Evolutionary conservation across 2,797 vertebrate species (phyloP).

Genomic region (Hippopotamyrus pictus): DNA sequence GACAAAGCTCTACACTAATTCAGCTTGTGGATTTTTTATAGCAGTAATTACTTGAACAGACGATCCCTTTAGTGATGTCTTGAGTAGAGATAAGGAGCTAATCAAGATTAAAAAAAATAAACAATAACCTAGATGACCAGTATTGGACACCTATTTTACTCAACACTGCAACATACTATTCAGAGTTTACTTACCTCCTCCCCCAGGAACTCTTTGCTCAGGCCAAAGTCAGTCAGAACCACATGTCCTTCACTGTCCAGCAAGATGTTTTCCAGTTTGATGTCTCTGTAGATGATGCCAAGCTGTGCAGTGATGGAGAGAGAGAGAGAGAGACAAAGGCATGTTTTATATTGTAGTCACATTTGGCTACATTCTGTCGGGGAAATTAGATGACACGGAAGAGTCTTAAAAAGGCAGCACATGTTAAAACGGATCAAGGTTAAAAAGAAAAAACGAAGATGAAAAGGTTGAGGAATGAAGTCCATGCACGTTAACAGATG

Average conservation of each 20-base stretch:
- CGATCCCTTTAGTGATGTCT: neutral
- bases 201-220: conserved; percentile 86
- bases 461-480: neutral
- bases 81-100: neutral
- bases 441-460: neutral
- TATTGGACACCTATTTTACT: neutral
- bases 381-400: neutral
- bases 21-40: neutral
- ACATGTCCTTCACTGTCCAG: conserved; percentile 83
- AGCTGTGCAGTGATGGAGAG: conserved; percentile 59
- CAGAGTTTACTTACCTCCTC: conserved; percentile 65
- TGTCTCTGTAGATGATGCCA: conserved; percentile 85
- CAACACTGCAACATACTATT: neutral
- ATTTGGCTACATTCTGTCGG: neutral
- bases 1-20: neutral
- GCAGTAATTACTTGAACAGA: neutral
- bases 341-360: neutral
- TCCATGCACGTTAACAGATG: neutral
- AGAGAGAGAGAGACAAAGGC: neutral
- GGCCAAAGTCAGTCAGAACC: conserved; percentile 87
- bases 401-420: neutral
- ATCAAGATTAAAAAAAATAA: neutral
- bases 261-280: conserved; percentile 89
- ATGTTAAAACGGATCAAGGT: neutral
- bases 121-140: neutral